These are phyloP conservation scores for Oithona nana DNA, from an alignment of 2,888 invertebrate genomes.

Conservation along the genomic window DNA sequence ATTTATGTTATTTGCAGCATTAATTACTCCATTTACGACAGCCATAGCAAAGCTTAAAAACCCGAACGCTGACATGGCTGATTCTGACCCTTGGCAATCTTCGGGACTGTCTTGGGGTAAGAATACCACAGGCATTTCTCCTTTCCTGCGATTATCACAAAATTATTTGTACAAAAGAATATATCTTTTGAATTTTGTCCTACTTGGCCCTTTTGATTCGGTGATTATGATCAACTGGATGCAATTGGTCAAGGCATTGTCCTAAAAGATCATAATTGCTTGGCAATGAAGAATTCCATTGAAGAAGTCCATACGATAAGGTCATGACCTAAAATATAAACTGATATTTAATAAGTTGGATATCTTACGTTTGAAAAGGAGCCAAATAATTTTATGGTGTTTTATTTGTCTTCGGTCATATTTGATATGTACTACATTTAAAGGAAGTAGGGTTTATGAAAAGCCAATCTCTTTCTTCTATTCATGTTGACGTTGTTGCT, in stretches of 20 bases:
- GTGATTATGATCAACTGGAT: background rate
- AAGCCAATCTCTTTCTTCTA: background rate
- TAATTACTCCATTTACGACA: conserved; percentile 17
- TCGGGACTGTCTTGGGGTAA: background rate
- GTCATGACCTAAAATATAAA: too few relatives aligned
- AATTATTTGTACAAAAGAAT: background rate
- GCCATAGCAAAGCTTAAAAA: conserved; percentile 19
- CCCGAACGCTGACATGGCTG: conserved; percentile 17
- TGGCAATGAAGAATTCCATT: too few relatives aligned
- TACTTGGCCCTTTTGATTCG: background rate
- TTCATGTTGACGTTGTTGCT: background rate
- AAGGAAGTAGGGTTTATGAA: too few relatives aligned
- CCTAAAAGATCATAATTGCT: too few relatives aligned
- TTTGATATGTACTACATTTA: too few relatives aligned
- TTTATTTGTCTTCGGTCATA: too few relatives aligned
- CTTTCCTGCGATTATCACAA: background rate
- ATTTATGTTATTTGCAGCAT: conserved; percentile 18
- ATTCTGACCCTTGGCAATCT: background rate
- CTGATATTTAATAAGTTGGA: too few relatives aligned
- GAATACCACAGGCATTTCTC: background rate
- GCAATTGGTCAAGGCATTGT: background rate
- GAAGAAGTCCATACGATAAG: too few relatives aligned
- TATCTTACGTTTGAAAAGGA: too few relatives aligned
- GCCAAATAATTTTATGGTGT: too few relatives aligned
- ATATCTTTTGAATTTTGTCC: background rate